These are phyloP conservation scores for Torymus texanus DNA, from an alignment of 2,888 invertebrate species.

Conservation along the genomic window DNA sequence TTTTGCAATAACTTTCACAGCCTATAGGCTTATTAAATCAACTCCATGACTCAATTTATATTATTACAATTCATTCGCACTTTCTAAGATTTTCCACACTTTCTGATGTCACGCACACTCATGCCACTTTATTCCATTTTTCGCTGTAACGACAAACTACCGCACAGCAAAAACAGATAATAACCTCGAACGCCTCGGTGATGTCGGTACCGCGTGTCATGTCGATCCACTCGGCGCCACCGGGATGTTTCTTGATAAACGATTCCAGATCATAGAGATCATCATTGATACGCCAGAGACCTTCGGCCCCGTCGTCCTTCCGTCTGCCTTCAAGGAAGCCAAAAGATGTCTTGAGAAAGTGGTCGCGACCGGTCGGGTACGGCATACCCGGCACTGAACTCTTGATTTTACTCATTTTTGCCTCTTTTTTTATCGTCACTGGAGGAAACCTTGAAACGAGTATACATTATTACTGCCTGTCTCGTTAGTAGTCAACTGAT, in stretches of 20 bases:
- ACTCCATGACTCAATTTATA: too few species aligned
- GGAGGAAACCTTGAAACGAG: neutral
- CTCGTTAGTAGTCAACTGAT: too few species aligned
- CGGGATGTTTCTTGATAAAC: conserved; percentile 90
- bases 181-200: conserved; percentile 85
- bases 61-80: too few species aligned
- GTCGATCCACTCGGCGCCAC: conserved; percentile 86
- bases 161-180: neutral
- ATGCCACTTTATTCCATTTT: too few species aligned
- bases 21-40: too few species aligned
- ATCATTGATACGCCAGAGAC: conserved; percentile 87
- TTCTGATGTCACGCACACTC: too few species aligned
- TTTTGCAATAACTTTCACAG: too few species aligned
- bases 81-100: too few species aligned
- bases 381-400: conserved; percentile 78
- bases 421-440: neutral
- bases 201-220: conserved; percentile 87
- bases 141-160: too few species aligned
- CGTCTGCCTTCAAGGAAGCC: conserved; percentile 82
- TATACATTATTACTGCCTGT: neutral
- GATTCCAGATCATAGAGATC: conserved; percentile 88
- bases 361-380: conserved; percentile 74
- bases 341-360: conserved; percentile 74
- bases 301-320: conserved; percentile 83
- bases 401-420: conserved; percentile 59